Evolutionary conservation across 2,888 invertebrate genomes (phyloP), one percentile per base, ranked within the genome.

Genomic region (Dendrolimus pini): DNA sequence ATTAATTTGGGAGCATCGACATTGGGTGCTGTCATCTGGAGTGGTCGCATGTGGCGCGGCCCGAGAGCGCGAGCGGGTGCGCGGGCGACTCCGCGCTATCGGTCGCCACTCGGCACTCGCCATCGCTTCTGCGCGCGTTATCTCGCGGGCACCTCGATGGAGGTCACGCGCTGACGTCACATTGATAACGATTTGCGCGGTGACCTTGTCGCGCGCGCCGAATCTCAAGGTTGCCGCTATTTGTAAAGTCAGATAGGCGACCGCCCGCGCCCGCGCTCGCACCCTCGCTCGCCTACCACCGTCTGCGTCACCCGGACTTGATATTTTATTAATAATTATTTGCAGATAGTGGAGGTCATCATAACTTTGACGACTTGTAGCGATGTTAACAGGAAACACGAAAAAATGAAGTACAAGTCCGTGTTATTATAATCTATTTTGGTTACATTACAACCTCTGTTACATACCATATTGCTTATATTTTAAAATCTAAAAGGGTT

Each of bases 151-250:
- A 87, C 87, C 88, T 86, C 84, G 72, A 73, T 78, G 87, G 85
- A 89, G 89, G 89, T 90, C 86, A 82, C 75, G 70, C 75, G 80
- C 79, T 87, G 84, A 89, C 90, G 89, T 89, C 88, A 89, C 82
- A 71, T 78, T 89, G 90, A 90, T 90, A 90, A 90, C 88, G 84
- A 89, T 89, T 89, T 83, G 89, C 89, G 85, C 84, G 83, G 76
- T 89, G 89, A 89, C 89, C 89, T 89, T 90, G 89, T 81, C 87
- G 83, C 82, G 83, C 76, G 80, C 85, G 87, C 88, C 87, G 83
- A 90, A 90, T 83, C 78, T 81, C 89, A 89, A 90, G 89, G 89
- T 87, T 79, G 81, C 81, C 77, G 83, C 85, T 88, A 89, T 90
- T 89, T 89, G 89, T 83, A 89, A 82, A 83, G 83, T 79, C 83